Percentiles rank a stretch among this genome's conserved stretches.
phyloP scores from a whole-genome alignment of 2,888 invertebrate species.

The Drosophila barbarae region DNA sequence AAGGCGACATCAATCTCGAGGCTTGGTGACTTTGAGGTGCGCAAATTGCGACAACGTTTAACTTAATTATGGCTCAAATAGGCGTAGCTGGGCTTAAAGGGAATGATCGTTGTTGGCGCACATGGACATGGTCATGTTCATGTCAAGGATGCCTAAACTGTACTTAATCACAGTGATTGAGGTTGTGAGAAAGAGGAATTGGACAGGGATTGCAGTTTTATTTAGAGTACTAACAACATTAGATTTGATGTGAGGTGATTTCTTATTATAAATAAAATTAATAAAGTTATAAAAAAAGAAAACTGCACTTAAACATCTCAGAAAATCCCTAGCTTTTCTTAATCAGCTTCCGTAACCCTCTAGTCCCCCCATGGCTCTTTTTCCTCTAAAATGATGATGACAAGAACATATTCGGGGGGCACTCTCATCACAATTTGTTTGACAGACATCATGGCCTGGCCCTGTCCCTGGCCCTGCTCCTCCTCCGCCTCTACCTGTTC shows the following conservation, averaged over 20 bases:
- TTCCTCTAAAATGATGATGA: not conserved
- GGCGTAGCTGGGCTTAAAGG: slow-evolving; percentile 58
- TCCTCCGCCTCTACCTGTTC: slow-evolving; percentile 25
- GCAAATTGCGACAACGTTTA: slow-evolving; percentile 75
- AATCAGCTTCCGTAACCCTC: slow-evolving; percentile 6
- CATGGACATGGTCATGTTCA: slow-evolving; percentile 60
- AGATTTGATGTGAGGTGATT: slow-evolving; percentile 2
- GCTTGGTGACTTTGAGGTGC: slow-evolving; percentile 51
- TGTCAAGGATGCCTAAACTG: slow-evolving; percentile 45
- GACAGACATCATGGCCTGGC: slow-evolving; percentile 25
- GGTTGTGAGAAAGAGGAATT: slow-evolving; percentile 12
- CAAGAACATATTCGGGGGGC: slow-evolving; percentile 10
- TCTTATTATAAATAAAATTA: not conserved
- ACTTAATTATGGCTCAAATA: slow-evolving; percentile 75
- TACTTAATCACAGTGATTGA: slow-evolving; percentile 39
- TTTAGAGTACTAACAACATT: not conserved
- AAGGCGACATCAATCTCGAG: slow-evolving; percentile 68
- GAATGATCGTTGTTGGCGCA: slow-evolving; percentile 35
- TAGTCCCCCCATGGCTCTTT: not conserved
- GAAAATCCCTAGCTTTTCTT: not conserved
- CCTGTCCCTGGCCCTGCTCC: slow-evolving; percentile 22
- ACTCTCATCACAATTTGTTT: slow-evolving; percentile 4
- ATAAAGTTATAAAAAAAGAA: no score
- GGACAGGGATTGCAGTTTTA: not conserved
- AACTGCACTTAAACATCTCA: not conserved